Percentiles rank a stretch among this genome's conserved stretches.
These are phyloP conservation scores for Champsocephalus gunnari DNA, from an alignment of 2,797 vertebrate genomes.

Conservation along the genomic window DNA sequence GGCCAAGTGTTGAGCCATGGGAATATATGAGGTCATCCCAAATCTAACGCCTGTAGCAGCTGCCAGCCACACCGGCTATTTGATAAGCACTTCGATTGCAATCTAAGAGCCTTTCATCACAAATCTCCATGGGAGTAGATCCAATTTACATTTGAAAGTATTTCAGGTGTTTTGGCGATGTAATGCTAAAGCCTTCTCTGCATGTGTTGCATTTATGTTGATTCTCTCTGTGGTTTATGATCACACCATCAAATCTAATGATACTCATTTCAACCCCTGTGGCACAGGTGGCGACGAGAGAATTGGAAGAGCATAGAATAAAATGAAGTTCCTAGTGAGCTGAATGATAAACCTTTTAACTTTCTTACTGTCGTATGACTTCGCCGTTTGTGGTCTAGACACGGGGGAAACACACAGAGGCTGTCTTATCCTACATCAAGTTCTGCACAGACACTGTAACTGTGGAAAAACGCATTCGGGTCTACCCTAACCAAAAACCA, in stretches of 20 bases:
- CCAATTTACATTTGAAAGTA: slow-evolving; percentile 78
- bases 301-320: slow-evolving; percentile 10
- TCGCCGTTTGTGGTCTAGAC: no score
- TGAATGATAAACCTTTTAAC: background rate
- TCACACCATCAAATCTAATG: slow-evolving; percentile 47
- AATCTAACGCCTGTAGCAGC: slow-evolving; percentile 54
- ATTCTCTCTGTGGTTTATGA: slow-evolving; percentile 65
- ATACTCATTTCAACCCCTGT: slow-evolving; percentile 46
- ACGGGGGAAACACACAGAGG: background rate
- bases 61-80: slow-evolving; percentile 57
- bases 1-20: slow-evolving; percentile 54
- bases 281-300: slow-evolving; percentile 24
- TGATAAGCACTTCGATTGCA: slow-evolving; percentile 75
- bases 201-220: slow-evolving; percentile 50
- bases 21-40: slow-evolving; percentile 66
- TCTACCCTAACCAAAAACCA: no score
- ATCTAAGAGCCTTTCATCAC: slow-evolving; percentile 73
- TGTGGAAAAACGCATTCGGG: no score
- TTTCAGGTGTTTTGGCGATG: slow-evolving; percentile 68
- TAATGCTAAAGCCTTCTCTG: slow-evolving; percentile 37
- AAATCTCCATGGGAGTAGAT: slow-evolving; percentile 75
- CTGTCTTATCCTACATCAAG: no score
- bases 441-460: no score
- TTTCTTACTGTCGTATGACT: background rate
- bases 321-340: background rate